Evolutionary conservation across 2,113 vertebrate genomes (phyloP).

Genomic region (Micronycteris hirsuta): DNA sequence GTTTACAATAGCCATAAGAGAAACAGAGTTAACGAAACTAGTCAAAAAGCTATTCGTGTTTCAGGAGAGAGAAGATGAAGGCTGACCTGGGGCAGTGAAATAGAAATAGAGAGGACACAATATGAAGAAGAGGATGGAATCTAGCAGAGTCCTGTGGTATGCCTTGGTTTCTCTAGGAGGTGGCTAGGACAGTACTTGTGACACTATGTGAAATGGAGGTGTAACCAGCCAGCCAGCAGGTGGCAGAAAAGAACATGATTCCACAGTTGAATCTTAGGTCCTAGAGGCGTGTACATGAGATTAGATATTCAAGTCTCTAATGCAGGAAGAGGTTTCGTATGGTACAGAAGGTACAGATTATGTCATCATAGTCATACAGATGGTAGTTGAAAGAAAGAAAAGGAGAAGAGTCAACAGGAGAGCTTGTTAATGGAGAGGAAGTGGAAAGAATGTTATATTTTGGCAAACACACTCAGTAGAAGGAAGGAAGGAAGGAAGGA

Average conservation of each 20-base stretch:
- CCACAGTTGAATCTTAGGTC: not conserved
- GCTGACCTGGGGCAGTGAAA: too few species aligned
- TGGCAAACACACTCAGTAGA: not conserved
- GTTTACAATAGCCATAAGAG: not conserved
- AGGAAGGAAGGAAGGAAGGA: not conserved
- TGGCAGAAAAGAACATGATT: conserved; percentile 32
- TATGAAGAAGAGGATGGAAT: not conserved
- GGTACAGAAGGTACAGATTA: not conserved
- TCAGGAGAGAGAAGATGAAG: not conserved
- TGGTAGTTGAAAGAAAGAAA: not conserved
- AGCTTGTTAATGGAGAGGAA: not conserved
- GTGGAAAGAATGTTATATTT: not conserved
- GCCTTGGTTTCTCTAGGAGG: not conserved
- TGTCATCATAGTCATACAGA: not conserved
- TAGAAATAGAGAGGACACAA: not conserved
- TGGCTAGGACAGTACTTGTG: not conserved
- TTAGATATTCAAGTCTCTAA: not conserved
- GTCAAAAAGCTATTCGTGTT: not conserved
- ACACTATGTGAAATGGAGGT: not conserved
- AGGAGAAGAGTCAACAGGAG: not conserved
- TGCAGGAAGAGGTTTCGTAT: not conserved
- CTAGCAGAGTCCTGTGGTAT: fast-evolving
- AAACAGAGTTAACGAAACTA: not conserved
- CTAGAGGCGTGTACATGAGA: not conserved
- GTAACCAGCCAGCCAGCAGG: not conserved